Base-by-base conservation (phyloP, 2,113 vertebrate genomes). In the Lagopus muta region DNA sequence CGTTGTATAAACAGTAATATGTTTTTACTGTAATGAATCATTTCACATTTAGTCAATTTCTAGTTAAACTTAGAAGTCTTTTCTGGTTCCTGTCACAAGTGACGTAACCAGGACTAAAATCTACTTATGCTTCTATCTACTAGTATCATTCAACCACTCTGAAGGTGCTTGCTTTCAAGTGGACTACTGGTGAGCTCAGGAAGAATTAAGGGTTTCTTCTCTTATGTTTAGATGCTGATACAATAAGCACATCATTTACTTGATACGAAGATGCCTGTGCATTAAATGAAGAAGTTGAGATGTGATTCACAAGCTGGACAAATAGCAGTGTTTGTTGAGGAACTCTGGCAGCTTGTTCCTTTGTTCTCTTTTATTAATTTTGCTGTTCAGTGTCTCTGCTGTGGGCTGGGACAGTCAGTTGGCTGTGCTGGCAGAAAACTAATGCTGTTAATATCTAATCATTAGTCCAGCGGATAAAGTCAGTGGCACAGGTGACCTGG, bases 41-140 rank as follows among this genome's bases (percentile, higher is more conserved):
- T 61, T 47, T 38, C 2, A 0, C 17, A 4, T 24, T 71, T 80
- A 30, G 13, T 82, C 75, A 5, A 52, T 85, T 91, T 73, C n/a
- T 65, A 48, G 32, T 93, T 95, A 66, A 79, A 80, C 7, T 4
- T 66, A 19, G 17, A 30, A 80, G n/a, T 83, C 30, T 78, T 89
- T 89, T 15, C 47, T 82, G 40, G 30, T 64, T 91, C 43, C 50
- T 66, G 47, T 93, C 82, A 48, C 67, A 76, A 79, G 32, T 70
- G 71, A 76, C 40, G 6, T 86, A 88, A 88, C 50, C 70, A 40
- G 65, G n/a, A 62, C 50, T 93, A 48, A 90, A 88, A 95, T 70
- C 25, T 77, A 16, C 20, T 82, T 76, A 5, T 0, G 11, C 24
- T 80, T 92, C 30, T 50, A 13, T 58, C 52, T 78, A 12, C 71